phyloP scores from a whole-genome alignment of 2,113 vertebrate genomes.

The Pedetes capensis region DNA sequence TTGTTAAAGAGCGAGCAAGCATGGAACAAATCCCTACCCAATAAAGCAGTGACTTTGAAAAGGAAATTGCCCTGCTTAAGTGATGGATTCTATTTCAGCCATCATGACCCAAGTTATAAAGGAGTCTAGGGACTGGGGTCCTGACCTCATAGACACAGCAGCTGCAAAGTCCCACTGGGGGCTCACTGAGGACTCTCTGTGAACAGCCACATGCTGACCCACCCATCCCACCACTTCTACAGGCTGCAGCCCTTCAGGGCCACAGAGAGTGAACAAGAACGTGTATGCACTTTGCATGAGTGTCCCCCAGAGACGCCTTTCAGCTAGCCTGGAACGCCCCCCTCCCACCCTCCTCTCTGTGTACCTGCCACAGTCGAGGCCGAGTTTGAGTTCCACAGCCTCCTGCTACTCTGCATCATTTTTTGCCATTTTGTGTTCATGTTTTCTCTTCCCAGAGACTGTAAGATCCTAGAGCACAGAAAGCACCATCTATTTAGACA shows the following conservation, averaged over 20 bases:
- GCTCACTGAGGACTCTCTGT: background rate
- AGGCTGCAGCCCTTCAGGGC: background rate
- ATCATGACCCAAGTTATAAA: background rate
- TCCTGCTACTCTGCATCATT: background rate
- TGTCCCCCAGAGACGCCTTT: background rate
- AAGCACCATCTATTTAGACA: background rate
- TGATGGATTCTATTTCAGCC: conserved; percentile 48
- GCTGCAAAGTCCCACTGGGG: conserved; percentile 51
- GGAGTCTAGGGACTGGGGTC: background rate
- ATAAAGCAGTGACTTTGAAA: conserved; percentile 69
- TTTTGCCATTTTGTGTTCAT: background rate
- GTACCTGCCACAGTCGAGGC: background rate
- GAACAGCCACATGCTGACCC: background rate
- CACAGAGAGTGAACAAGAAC: background rate
- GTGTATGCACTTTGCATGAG: background rate
- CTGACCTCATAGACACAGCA: conserved; percentile 23
- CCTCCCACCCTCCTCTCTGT: background rate
- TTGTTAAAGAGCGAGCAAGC: background rate
- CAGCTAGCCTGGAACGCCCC: background rate
- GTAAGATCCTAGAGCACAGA: background rate
- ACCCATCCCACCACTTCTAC: background rate
- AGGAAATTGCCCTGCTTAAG: conserved; percentile 69
- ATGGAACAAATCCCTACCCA: conserved; percentile 51
- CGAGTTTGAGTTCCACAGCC: background rate
- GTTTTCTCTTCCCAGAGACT: conserved; percentile 10